Evolutionary conservation across 1,140 invertebrate species (phyloP), one percentile per base, ranked within the genome.

Genomic region (Papilio polytes): DNA sequence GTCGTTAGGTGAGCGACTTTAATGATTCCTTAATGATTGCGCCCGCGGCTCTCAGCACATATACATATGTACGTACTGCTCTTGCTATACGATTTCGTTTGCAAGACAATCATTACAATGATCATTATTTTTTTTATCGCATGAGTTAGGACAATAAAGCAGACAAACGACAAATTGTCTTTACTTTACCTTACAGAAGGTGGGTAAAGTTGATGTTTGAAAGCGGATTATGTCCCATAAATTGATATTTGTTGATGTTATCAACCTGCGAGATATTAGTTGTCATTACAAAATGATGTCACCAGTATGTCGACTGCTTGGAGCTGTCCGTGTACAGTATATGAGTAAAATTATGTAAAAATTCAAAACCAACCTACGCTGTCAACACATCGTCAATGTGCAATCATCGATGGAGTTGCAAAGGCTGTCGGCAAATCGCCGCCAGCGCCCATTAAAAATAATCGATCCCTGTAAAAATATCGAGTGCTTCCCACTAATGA

Each of bases 401-500:
- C n/a, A 41, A 41, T 46, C 72, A 74, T n/a, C 46, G 79, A 82
- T 85, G 81, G 82, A 86, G 85, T 87, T 83, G 84, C 86, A 86
- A 81, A 85, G 85, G 84, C 82, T 80, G 77, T 59, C 84, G 82
- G 77, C 81, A 81, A 84, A 83, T 84, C 84, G 83, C 80, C 87
- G 87, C 83, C 86, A 91, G 88, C 91, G 85, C 87, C 90, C 93
- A 93, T 94, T 94, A 94, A 94, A 94, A 93, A 93, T 94, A 94
- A 93, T 93, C 92, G 91, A 93, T 91, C 89, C 90, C 87, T 84
- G 91, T 88, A 84, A 93, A 89, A 94, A 93, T 94, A 94, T 94
- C 90, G 92, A 93, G 90, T 84, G 90, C 88, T 93, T 89, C 90
- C 89, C 91, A 93, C 93, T 94, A 94, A 94, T 94, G 93, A 94